phyloP scores from a whole-genome alignment of 2,797 vertebrate genomes.

The Oophaga sylvatica region DNA sequence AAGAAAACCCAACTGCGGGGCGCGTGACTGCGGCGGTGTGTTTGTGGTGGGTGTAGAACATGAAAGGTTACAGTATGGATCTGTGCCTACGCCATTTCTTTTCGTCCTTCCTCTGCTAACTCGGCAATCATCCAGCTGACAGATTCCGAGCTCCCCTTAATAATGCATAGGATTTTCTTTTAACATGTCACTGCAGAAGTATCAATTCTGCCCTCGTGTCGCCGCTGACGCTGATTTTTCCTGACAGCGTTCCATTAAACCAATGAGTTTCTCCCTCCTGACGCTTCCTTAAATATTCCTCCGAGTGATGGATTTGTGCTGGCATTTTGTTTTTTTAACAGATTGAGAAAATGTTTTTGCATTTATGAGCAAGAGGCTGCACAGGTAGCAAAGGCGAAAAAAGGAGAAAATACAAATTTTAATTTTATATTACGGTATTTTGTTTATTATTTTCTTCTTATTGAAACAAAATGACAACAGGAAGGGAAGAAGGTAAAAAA shows the following conservation, averaged over 20 bases:
- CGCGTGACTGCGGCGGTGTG: constrained; percentile 73
- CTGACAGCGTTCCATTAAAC: constrained; percentile 87
- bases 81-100: constrained; percentile 64
- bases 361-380: constrained; percentile 72
- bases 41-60: constrained; percentile 74
- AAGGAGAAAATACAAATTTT: not conserved
- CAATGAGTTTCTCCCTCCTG: constrained; percentile 78
- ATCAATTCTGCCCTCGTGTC: constrained; percentile 81
- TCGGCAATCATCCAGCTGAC: constrained; percentile 81
- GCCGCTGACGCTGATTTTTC: constrained; percentile 80
- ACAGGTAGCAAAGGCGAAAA: constrained; percentile 63
- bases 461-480: no score
- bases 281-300: constrained; percentile 77
- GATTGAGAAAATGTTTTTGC: constrained; percentile 74
- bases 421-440: no score
- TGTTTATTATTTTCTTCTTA: no score
- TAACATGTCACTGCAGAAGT: constrained; percentile 84
- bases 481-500: no score
- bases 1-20: constrained; percentile 76
- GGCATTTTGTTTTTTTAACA: constrained; percentile 69
- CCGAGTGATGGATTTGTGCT: constrained; percentile 77
- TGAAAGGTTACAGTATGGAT: constrained; percentile 77
- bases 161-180: constrained; percentile 86
- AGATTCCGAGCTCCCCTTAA: constrained; percentile 82
- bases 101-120: constrained; percentile 82